A percentile compares a stretch with the other conserved stretches of the same genome.
Evolutionary conservation across 2,888 invertebrate genomes (phyloP).

Genomic region (Poecilobothrus nobilitatus): DNA sequence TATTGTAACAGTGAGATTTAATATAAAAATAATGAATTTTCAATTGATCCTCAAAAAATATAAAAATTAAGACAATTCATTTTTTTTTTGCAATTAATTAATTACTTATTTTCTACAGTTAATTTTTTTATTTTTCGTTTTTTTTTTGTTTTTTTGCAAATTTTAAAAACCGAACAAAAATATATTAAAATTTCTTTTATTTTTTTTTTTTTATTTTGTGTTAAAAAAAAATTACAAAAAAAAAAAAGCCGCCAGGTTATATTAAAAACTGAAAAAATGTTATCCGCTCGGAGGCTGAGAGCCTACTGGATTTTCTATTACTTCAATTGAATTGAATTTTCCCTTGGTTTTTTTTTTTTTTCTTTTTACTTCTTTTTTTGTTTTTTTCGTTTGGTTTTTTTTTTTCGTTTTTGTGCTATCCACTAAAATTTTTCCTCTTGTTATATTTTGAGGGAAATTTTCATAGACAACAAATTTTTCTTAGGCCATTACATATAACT

Average conservation of each 20-base stretch:
- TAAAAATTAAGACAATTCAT: too few relatives aligned
- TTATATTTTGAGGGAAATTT: not conserved
- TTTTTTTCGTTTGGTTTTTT: not conserved
- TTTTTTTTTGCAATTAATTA: too few relatives aligned
- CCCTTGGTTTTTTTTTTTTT: not conserved
- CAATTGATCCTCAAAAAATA: too few relatives aligned
- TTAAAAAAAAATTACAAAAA: not conserved
- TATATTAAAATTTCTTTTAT: too few relatives aligned
- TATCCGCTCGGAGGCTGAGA: constrained; percentile 45
- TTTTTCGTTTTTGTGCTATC: not conserved
- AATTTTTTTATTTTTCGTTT: not conserved
- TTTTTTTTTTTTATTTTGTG: not conserved
- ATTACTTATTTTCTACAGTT: too few relatives aligned
- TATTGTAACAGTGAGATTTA: too few relatives aligned
- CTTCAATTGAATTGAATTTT: not conserved
- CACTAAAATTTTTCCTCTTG: not conserved
- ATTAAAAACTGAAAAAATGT: constrained; percentile 29
- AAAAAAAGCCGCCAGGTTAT: not conserved
- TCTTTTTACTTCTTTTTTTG: not conserved
- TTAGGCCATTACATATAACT: too few relatives aligned
- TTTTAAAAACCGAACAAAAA: not conserved
- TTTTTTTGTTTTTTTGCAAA: not conserved
- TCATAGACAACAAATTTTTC: not conserved
- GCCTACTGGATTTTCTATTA: constrained; percentile 38
- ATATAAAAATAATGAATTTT: too few relatives aligned